Conservation (phyloP, 2,888 invertebrate species). For the Callyntrura sp. region DNA sequence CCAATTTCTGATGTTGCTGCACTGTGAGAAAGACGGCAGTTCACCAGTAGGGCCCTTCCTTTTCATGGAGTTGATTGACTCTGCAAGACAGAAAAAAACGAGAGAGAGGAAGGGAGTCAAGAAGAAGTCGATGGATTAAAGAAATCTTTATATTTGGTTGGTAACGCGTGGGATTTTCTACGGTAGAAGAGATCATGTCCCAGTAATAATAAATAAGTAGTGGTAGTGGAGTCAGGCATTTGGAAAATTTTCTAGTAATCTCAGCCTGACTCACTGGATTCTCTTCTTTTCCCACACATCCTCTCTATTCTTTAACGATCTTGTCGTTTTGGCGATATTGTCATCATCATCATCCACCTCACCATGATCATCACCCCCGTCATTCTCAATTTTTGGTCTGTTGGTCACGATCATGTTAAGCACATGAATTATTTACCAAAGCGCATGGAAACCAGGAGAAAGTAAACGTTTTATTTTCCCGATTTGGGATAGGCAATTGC, state of each 20-base stretch:
- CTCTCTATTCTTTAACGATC: constrained; percentile 38
- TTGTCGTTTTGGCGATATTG: background rate
- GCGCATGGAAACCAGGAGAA: background rate
- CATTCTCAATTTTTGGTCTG: constrained; percentile 18
- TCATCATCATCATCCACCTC: background rate
- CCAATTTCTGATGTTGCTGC: constrained; percentile 69
- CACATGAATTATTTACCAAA: constrained; percentile 45
- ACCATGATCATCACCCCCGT: constrained; percentile 16
- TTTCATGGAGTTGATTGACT: constrained; percentile 6
- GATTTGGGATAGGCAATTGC: too few relatives aligned
- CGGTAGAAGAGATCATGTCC: constrained; percentile 38
- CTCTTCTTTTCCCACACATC: too few relatives aligned
- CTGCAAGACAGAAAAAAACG: background rate
- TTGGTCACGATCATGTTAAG: background rate
- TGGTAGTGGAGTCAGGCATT: constrained; percentile 70
- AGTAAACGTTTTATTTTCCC: too few relatives aligned
- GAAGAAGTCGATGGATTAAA: constrained; percentile 65
- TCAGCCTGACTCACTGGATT: constrained; percentile 50
- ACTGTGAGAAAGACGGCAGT: constrained; percentile 30
- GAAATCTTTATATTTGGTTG: constrained; percentile 38
- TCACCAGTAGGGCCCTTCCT: background rate
- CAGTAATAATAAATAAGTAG: constrained; percentile 59
- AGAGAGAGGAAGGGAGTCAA: constrained; percentile 5
- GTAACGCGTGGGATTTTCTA: background rate
- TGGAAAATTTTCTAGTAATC: constrained; percentile 77